phyloP scores from a whole-genome alignment of 2,797 vertebrate species.

The Bovichtus diacanthus region DNA sequence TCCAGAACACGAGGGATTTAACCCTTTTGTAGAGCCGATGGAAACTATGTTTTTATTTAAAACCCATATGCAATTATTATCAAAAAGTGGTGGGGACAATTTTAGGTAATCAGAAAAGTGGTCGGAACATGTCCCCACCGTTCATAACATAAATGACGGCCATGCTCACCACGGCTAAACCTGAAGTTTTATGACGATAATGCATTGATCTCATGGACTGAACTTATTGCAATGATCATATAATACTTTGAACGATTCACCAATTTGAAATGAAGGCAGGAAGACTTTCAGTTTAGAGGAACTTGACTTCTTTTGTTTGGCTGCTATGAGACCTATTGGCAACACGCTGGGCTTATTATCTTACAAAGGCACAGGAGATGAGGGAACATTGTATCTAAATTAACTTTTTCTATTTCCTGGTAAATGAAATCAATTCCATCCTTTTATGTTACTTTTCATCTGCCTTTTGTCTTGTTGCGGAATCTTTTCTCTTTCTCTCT shows the following conservation, averaged over 20 bases:
- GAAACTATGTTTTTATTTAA: too few species aligned
- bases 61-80: too few species aligned
- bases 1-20: too few species aligned
- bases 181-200: conserved; percentile 25
- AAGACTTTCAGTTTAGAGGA: conserved; percentile 92
- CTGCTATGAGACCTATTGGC: conserved; percentile 95
- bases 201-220: conserved; percentile 19
- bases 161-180: conserved; percentile 11
- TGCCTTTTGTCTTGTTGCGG: conserved; percentile 99
- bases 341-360: conserved; percentile 98
- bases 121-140: too few species aligned
- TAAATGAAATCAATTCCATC: conserved; percentile 99
- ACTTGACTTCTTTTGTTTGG: conserved; percentile 99
- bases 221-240: conserved; percentile 44
- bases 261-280: conserved; percentile 86
- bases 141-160: too few species aligned
- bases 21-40: too few species aligned
- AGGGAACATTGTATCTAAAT: conserved; percentile 99
- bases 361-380: conserved; percentile 90
- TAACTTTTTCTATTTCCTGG: conserved; percentile 96
- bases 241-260: conserved; percentile 84
- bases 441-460: conserved; percentile 98
- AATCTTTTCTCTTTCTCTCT: conserved; percentile 99
- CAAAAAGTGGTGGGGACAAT: too few species aligned
- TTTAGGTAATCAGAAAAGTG: too few species aligned